Percentiles rank a stretch among this genome's conserved stretches.
phyloP scores from a whole-genome alignment of 1,140 invertebrate species.

The Drosophila neocordata region DNA sequence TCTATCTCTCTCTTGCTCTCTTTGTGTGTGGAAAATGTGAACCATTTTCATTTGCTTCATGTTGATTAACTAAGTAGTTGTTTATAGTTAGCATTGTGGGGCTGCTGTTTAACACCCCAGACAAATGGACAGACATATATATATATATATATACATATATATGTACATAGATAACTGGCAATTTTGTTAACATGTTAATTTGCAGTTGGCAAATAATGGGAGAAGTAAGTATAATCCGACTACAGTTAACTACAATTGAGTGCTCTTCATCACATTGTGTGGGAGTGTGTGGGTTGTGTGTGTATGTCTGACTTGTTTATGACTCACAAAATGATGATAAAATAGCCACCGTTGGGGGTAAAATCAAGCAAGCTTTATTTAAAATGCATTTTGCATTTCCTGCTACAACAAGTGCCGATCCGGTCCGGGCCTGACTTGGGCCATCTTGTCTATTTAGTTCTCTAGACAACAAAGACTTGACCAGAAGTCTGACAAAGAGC shows the following conservation, averaged over 20 bases:
- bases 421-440: not conserved
- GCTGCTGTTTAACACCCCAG: conserved; percentile 44
- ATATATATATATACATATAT: conserved; percentile 3
- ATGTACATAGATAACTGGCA: conserved; percentile 45
- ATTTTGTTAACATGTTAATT: conserved; percentile 77
- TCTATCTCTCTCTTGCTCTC: conserved; percentile 1
- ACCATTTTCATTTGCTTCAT: conserved; percentile 19
- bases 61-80: conserved; percentile 25
- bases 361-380: conserved; percentile 31
- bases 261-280: conserved; percentile 20
- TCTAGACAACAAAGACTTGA: conserved; percentile 47
- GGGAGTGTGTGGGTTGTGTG: conserved; percentile 29
- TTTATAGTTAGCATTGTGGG: conserved; percentile 32
- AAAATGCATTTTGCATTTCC: conserved; percentile 73
- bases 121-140: conserved; percentile 12
- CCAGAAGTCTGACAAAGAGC: conserved; percentile 25
- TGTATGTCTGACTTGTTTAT: conserved; percentile 45
- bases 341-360: conserved; percentile 28
- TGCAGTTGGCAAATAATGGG: conserved; percentile 54
- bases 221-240: conserved; percentile 25
- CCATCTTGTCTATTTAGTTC: conserved; percentile 33
- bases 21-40: conserved; percentile 10
- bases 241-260: conserved; percentile 45
- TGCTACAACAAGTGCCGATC: conserved; percentile 41
- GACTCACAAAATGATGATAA: conserved; percentile 48